Percentiles rank a stretch among this genome's conserved stretches.
phyloP scores from a whole-genome alignment of 2,113 vertebrate genomes.

The Microtus oregoni region DNA sequence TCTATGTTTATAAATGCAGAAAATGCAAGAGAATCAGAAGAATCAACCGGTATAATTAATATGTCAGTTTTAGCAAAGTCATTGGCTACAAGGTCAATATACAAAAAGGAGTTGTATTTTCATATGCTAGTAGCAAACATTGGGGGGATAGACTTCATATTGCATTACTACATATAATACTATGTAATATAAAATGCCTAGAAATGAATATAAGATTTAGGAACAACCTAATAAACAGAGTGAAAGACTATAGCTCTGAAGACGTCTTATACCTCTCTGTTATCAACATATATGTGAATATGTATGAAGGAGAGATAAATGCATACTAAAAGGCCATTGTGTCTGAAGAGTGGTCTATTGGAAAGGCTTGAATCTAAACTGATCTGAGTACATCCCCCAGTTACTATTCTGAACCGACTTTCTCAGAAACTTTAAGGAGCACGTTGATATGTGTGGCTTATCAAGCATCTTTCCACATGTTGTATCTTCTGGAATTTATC shows the following conservation, averaged over 20 bases:
- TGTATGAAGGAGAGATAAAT: background rate
- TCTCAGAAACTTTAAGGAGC: no score
- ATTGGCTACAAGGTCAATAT: background rate
- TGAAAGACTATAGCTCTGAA: background rate
- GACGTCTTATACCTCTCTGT: background rate
- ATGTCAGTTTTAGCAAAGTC: background rate
- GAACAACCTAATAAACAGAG: background rate
- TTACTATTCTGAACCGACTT: background rate
- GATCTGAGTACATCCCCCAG: background rate
- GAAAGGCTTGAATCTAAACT: background rate
- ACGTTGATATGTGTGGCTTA: background rate
- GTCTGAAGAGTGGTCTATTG: background rate
- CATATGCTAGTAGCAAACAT: background rate
- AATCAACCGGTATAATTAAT: background rate
- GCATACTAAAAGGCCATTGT: background rate
- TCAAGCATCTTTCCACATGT: background rate
- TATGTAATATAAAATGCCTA: background rate
- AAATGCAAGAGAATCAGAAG: background rate
- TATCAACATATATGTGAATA: background rate
- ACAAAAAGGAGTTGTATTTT: background rate
- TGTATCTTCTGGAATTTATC: background rate
- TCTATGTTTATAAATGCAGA: background rate
- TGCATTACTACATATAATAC: background rate
- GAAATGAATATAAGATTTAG: background rate
- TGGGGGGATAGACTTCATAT: background rate